A percentile compares a stretch with the other conserved stretches of the same genome.
Conservation (phyloP, 1,140 invertebrate genomes). For the Eulimnadia texana region DNA sequence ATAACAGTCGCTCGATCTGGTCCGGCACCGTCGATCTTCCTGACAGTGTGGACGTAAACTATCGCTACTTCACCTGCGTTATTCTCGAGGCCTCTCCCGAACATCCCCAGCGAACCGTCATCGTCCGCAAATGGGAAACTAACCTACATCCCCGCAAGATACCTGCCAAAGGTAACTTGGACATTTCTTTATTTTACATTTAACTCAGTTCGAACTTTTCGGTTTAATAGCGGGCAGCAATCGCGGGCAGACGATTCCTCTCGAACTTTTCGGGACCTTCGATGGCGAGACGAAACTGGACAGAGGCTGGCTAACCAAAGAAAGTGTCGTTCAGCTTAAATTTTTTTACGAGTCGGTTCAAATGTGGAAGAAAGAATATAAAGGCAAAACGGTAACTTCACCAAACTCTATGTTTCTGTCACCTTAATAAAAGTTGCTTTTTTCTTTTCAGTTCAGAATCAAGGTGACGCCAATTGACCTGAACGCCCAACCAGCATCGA, state of each 20-base stretch:
- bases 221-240: background rate
- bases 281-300: constrained; percentile 47
- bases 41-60: constrained; percentile 45
- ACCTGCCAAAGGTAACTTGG: constrained; percentile 31
- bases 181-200: constrained; percentile 2
- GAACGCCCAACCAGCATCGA: constrained; percentile 34
- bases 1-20: constrained; percentile 24
- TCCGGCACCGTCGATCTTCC: constrained; percentile 35
- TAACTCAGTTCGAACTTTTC: background rate
- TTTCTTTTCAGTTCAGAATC: constrained; percentile 26
- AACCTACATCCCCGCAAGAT: constrained; percentile 51
- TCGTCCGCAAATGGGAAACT: constrained; percentile 71
- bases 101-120: constrained; percentile 35
- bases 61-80: constrained; percentile 60
- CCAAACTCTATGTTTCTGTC: background rate
- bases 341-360: constrained; percentile 67
- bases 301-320: constrained; percentile 72
- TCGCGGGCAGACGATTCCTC: background rate
- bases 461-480: constrained; percentile 62
- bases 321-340: constrained; percentile 74
- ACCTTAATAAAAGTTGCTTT: background rate
- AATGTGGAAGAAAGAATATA: constrained; percentile 55
- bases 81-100: constrained; percentile 32
- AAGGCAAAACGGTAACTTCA: constrained; percentile 44
- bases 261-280: constrained; percentile 43